A percentile compares a stretch with the other conserved stretches of the same genome.
Evolutionary conservation across 1,140 invertebrate species (phyloP).

Genomic region (Chlorops oryzae): DNA sequence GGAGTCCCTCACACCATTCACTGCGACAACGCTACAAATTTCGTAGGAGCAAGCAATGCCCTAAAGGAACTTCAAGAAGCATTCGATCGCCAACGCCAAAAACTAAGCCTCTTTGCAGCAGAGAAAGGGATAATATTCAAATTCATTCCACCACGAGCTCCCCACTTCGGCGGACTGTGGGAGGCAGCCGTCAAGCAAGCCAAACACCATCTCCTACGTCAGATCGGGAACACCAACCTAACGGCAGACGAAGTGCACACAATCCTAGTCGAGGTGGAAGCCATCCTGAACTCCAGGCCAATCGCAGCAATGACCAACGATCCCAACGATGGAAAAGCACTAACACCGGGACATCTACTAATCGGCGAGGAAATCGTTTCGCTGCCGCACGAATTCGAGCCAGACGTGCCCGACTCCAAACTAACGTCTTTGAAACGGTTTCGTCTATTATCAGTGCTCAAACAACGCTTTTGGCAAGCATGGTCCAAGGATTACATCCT

Average conservation of each 20-base stretch:
- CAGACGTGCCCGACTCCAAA: too few relatives aligned
- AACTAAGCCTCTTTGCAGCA: too few relatives aligned
- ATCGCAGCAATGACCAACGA: constrained; percentile 22
- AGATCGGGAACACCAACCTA: constrained; percentile 9
- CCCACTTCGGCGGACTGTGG: constrained; percentile 27
- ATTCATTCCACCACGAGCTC: constrained; percentile 19
- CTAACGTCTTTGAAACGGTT: too few relatives aligned
- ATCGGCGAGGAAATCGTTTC: constrained; percentile 29
- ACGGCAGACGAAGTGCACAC: constrained; percentile 24
- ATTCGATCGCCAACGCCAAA: too few relatives aligned
- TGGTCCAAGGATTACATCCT: constrained; percentile 28
- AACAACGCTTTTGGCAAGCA: constrained; percentile 23
- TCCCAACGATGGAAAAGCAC: constrained; percentile 18
- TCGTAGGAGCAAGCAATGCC: too few relatives aligned
- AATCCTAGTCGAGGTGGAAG: constrained; percentile 23
- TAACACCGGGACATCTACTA: constrained; percentile 40
- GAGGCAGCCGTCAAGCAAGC: constrained; percentile 22
- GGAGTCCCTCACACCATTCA: too few relatives aligned
- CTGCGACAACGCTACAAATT: too few relatives aligned
- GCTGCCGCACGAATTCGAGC: too few relatives aligned
- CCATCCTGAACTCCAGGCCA: constrained; percentile 24
- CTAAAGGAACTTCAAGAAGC: too few relatives aligned
- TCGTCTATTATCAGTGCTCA: not conserved
- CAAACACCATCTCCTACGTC: constrained; percentile 19
- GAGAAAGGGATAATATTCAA: too few relatives aligned